phyloP scores from a whole-genome alignment of 2,113 vertebrate species.

The Oophaga pumilio region DNA sequence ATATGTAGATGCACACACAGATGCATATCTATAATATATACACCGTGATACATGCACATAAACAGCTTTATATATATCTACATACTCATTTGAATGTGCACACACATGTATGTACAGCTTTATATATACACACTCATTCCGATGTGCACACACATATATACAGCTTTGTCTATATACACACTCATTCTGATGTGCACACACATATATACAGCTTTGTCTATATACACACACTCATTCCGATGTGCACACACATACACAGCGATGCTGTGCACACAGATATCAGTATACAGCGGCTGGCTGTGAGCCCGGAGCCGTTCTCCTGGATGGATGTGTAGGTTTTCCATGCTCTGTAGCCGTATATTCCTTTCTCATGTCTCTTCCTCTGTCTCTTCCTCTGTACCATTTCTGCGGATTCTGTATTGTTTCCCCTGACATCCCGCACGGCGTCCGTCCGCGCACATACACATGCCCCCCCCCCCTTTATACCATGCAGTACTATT shows the following conservation, averaged over 20 bases:
- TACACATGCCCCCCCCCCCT: background rate
- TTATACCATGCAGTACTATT: conserved; percentile 17
- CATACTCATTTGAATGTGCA: background rate
- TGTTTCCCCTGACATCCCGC: background rate
- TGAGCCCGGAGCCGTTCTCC: too few species aligned
- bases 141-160: too few species aligned
- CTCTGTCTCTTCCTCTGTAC: background rate
- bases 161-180: background rate
- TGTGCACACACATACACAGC: background rate
- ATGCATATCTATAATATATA: too few species aligned
- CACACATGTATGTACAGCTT: background rate
- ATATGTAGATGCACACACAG: too few species aligned
- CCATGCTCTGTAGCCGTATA: too few species aligned
- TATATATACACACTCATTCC: background rate
- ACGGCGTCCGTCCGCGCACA: background rate
- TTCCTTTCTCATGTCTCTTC: too few species aligned
- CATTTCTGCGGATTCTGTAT: background rate
- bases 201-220: background rate
- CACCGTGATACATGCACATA: too few species aligned
- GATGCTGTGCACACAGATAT: background rate
- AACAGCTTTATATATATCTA: background rate
- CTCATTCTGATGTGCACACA: background rate
- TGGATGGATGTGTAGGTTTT: too few species aligned
- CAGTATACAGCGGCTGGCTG: background rate
- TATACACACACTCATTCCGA: background rate